These are phyloP conservation scores for Hippocampus abdominalis DNA, from an alignment of 2,113 vertebrate species.

Conservation along the genomic window DNA sequence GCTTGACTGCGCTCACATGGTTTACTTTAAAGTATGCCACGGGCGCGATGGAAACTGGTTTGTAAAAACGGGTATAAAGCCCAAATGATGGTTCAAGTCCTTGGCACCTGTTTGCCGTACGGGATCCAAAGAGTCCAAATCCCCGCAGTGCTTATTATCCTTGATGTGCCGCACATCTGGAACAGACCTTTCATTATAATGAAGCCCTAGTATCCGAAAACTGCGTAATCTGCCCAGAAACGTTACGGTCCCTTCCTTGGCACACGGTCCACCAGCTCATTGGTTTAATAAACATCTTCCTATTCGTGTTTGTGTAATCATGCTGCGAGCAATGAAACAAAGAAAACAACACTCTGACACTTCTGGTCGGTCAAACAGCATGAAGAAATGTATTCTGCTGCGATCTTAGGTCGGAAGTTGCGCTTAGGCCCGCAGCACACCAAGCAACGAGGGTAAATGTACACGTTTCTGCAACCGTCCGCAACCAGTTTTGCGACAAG, in stretches of 20 bases:
- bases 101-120: slow-evolving; percentile 34
- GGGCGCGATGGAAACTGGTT: slow-evolving; percentile 45
- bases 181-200: background rate
- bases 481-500: no score
- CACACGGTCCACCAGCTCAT: no score
- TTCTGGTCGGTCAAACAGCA: background rate
- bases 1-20: slow-evolving; percentile 29
- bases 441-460: no score
- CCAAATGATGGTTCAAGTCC: slow-evolving; percentile 30
- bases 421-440: no score
- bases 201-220: background rate
- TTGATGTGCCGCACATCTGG: slow-evolving; percentile 39
- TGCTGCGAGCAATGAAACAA: background rate
- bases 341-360: background rate
- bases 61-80: slow-evolving; percentile 13
- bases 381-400: no score
- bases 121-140: slow-evolving; percentile 3
- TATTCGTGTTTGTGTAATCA: background rate
- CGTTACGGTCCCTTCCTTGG: background rate
- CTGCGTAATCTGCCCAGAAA: background rate
- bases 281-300: background rate
- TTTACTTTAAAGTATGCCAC: slow-evolving; percentile 34
- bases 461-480: no score
- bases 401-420: no score
- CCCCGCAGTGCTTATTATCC: slow-evolving; percentile 21